Conservation (phyloP, 2,113 vertebrate genomes). For the Collichthys lucidus region DNA sequence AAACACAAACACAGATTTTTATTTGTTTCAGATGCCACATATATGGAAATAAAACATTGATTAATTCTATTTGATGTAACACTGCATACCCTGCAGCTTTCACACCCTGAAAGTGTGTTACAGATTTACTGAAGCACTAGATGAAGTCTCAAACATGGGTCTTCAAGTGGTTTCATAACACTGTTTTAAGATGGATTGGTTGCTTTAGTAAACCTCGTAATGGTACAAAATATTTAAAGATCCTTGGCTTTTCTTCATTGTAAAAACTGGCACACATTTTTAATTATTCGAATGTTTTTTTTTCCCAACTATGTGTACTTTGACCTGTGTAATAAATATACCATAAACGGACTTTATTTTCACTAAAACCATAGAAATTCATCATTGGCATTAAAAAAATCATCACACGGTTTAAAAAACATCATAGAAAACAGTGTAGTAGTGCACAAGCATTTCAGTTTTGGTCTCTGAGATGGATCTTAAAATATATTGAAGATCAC, state of each 20-base stretch:
- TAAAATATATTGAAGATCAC: not conserved
- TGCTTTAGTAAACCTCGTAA: not conserved
- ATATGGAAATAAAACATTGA: not conserved
- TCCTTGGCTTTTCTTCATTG: not conserved
- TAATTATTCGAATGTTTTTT: not conserved
- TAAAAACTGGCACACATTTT: constrained; percentile 13
- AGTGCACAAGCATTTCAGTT: not conserved
- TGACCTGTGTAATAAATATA: not conserved
- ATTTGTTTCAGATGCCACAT: constrained; percentile 16
- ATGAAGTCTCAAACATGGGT: not conserved
- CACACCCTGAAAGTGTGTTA: not conserved
- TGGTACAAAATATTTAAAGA: not conserved
- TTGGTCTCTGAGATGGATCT: not conserved
- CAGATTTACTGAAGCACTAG: not conserved
- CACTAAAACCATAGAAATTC: not conserved
- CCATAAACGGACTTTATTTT: not conserved
- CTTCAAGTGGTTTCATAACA: not conserved
- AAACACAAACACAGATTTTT: not conserved
- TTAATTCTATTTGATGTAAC: not conserved
- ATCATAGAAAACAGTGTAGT: not conserved
- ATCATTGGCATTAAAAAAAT: not conserved
- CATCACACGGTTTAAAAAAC: not conserved
- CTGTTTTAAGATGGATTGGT: not conserved
- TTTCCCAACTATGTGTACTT: not conserved
- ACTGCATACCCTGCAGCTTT: not conserved